phyloP scores from a whole-genome alignment of 2,888 invertebrate species.

The Clivina fossor region DNA sequence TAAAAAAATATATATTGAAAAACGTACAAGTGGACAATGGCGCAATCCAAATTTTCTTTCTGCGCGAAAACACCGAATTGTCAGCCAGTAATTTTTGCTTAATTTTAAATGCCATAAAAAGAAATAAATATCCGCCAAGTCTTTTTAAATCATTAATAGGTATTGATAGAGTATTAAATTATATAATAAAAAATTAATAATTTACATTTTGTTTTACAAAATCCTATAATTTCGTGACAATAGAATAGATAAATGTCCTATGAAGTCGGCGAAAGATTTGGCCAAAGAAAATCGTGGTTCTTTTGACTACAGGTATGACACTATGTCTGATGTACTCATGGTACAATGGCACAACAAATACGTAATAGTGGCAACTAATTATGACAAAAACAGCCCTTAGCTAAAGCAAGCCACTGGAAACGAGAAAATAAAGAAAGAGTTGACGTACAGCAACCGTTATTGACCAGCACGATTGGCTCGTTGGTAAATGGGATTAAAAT shows the following conservation, averaged over 20 bases:
- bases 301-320: slow-evolving; percentile 32
- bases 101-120: no score
- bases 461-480: slow-evolving; percentile 19
- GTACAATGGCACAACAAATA: slow-evolving; percentile 41
- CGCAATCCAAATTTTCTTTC: no score
- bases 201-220: no score
- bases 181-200: no score
- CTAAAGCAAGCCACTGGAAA: slow-evolving; percentile 30
- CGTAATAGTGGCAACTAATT: slow-evolving; percentile 37
- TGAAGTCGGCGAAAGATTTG: slow-evolving; percentile 1
- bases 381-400: slow-evolving; percentile 30
- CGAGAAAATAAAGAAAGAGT: slow-evolving; percentile 20
- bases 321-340: slow-evolving; percentile 33
- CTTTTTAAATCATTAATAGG: no score
- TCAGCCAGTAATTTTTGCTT: no score
- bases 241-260: slow-evolving; percentile 33
- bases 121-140: no score
- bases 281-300: slow-evolving; percentile 33
- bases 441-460: slow-evolving; percentile 28
- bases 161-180: no score
- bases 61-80: no score
- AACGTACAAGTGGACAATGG: no score
- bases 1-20: no score
- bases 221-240: no score
- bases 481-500: slow-evolving; percentile 18